These are phyloP conservation scores for Oxyura jamaicensis DNA, from an alignment of 2,113 vertebrate genomes.

Conservation along the genomic window DNA sequence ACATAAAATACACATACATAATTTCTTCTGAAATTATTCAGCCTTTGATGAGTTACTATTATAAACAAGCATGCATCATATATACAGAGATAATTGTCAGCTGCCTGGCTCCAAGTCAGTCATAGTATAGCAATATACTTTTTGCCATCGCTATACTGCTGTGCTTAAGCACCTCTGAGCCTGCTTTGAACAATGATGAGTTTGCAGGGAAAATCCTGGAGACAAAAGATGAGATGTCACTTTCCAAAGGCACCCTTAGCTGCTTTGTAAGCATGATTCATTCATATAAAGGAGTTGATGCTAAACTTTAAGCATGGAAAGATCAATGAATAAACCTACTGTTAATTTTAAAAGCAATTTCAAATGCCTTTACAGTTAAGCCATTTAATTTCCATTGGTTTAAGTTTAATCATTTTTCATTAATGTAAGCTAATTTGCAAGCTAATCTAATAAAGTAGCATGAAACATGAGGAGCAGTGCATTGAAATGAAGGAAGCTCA, in stretches of 20 bases:
- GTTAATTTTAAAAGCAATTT: constrained; percentile 65
- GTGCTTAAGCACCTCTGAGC: neutral
- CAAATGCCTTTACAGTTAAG: constrained; percentile 51
- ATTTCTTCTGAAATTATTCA: neutral
- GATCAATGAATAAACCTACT: constrained; percentile 52
- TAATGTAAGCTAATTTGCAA: constrained; percentile 65
- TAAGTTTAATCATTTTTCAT: constrained; percentile 67
- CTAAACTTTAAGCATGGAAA: constrained; percentile 33
- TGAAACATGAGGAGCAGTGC: constrained; percentile 55
- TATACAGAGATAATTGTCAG: neutral
- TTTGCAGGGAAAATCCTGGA: neutral
- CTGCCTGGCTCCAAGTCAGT: neutral
- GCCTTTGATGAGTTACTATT: neutral
- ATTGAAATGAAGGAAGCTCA: constrained; percentile 53
- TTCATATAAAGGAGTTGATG: neutral
- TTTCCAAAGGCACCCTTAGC: neutral
- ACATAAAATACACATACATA: neutral
- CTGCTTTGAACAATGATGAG: neutral
- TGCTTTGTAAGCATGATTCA: neutral
- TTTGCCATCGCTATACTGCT: neutral
- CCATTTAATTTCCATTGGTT: constrained; percentile 65
- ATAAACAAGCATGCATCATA: neutral
- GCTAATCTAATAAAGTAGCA: constrained; percentile 70
- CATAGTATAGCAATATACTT: neutral
- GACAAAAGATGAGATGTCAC: neutral